Conservation (phyloP, 2,888 invertebrate species). For the Cryptocephalus moraei region DNA sequence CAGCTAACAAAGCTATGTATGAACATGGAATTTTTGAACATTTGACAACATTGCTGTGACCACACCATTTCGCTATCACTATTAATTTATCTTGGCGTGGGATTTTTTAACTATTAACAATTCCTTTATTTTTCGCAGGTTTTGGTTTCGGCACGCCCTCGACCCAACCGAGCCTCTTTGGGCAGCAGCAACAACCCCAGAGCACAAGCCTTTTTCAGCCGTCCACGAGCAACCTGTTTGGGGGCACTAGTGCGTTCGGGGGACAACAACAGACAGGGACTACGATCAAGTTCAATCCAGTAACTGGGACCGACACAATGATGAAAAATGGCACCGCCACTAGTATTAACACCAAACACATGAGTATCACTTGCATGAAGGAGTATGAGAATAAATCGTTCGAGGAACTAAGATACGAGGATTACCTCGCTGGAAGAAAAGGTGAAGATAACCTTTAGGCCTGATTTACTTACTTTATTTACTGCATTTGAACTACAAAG, state of each 20-base stretch:
- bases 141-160: slow-evolving; percentile 46
- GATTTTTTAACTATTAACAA: too few relatives aligned
- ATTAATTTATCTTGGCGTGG: too few relatives aligned
- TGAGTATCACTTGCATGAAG: slow-evolving; percentile 98
- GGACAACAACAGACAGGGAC: slow-evolving; percentile 48
- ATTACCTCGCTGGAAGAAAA: slow-evolving; percentile 85
- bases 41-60: too few relatives aligned
- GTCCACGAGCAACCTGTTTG: slow-evolving; percentile 35
- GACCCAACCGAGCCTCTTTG: slow-evolving; percentile 40
- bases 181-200: slow-evolving; percentile 37
- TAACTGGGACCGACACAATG: slow-evolving; percentile 83
- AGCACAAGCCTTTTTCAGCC: slow-evolving; percentile 31
- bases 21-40: too few relatives aligned
- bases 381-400: slow-evolving; percentile 92
- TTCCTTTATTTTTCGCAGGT: slow-evolving; percentile 26
- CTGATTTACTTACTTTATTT: too few relatives aligned
- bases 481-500: too few relatives aligned
- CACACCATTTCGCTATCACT: too few relatives aligned
- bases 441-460: slow-evolving; percentile 39
- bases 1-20: too few relatives aligned
- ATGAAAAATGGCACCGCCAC: slow-evolving; percentile 77
- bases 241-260: slow-evolving; percentile 36
- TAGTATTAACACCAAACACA: slow-evolving; percentile 85
- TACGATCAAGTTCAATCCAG: slow-evolving; percentile 75
- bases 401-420: slow-evolving; percentile 90